phyloP scores from a whole-genome alignment of 1,140 invertebrate genomes.

The Polyergus mexicanus region DNA sequence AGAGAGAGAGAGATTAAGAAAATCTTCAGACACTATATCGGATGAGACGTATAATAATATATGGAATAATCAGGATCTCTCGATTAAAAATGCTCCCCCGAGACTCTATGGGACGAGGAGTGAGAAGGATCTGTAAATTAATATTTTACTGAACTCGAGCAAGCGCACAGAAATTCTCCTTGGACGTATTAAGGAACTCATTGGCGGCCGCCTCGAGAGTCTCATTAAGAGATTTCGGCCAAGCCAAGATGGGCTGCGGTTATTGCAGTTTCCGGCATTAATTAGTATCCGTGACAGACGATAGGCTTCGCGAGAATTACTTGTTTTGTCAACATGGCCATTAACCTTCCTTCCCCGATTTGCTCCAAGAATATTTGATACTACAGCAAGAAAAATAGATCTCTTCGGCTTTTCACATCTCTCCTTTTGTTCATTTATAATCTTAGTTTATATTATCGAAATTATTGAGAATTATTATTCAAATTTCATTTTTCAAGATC shows the following conservation, averaged over 20 bases:
- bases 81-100: conserved; percentile 69
- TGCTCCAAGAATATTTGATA: background rate
- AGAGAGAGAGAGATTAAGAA: conserved; percentile 2
- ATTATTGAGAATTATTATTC: background rate
- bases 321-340: conserved; percentile 49
- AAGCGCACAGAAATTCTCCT: conserved; percentile 58
- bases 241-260: conserved; percentile 65
- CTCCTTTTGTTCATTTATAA: background rate
- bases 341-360: background rate
- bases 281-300: conserved; percentile 64
- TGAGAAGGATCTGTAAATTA: conserved; percentile 64
- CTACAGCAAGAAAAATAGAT: background rate
- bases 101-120: background rate
- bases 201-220: conserved; percentile 59
- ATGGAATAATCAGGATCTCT: conserved; percentile 37
- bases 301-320: conserved; percentile 43
- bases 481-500: background rate
- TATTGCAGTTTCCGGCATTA: conserved; percentile 76
- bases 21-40: conserved; percentile 23
- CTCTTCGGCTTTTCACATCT: background rate
- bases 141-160: conserved; percentile 71
- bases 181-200: conserved; percentile 61
- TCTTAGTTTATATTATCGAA: background rate
- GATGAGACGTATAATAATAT: conserved; percentile 16
- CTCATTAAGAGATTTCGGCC: conserved; percentile 76